Percentiles rank a stretch among this genome's conserved stretches.
Evolutionary conservation across 2,797 vertebrate species (phyloP).

Genomic region (Monodelphis domestica): DNA sequence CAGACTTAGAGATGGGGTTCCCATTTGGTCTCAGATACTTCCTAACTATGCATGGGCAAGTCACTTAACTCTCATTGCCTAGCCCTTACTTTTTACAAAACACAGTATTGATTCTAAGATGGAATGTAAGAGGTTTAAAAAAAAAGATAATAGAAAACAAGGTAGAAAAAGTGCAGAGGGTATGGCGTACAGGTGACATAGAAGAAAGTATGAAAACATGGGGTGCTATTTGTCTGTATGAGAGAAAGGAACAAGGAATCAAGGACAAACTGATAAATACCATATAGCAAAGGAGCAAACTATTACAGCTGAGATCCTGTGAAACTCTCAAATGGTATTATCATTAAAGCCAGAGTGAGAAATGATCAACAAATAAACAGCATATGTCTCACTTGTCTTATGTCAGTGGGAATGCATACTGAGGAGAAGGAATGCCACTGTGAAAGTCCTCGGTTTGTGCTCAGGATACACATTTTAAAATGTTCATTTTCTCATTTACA

Average conservation of each 20-base stretch:
- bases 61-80: too few relatives aligned
- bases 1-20: too few relatives aligned
- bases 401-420: constrained; percentile 57
- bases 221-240: constrained; percentile 57
- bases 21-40: too few relatives aligned
- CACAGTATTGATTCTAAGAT: too few relatives aligned
- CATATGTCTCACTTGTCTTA: constrained; percentile 69
- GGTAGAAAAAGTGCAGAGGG: not conserved
- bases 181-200: not conserved
- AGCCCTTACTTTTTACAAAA: too few relatives aligned
- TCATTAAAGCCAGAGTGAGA: constrained; percentile 74
- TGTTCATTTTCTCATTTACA: constrained; percentile 37
- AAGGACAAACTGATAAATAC: constrained; percentile 59
- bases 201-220: constrained; percentile 24
- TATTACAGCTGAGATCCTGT: constrained; percentile 69
- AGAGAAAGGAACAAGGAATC: constrained; percentile 60
- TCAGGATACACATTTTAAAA: not conserved
- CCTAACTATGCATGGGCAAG: too few relatives aligned
- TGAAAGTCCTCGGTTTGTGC: constrained; percentile 45
- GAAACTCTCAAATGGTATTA: constrained; percentile 69
- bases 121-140: too few relatives aligned
- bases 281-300: constrained; percentile 66
- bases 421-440: constrained; percentile 32
- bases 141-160: too few relatives aligned
- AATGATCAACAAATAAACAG: constrained; percentile 75